These are phyloP conservation scores for Xestia ashworthii DNA, from an alignment of 2,888 invertebrate species.

Conservation along the genomic window DNA sequence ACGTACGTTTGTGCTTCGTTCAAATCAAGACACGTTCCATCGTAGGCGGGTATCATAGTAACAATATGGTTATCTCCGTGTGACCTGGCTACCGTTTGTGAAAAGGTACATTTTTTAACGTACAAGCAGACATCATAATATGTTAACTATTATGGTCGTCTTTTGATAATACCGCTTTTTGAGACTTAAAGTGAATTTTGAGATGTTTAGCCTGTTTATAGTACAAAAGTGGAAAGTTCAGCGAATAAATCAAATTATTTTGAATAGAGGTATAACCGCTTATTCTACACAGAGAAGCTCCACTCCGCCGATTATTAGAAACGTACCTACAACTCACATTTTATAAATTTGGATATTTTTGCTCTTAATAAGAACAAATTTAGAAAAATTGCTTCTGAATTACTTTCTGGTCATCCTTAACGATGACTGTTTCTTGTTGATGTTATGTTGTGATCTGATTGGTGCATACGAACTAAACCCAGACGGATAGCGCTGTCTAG, in stretches of 20 bases:
- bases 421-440: too few species aligned
- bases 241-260: not conserved
- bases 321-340: too few species aligned
- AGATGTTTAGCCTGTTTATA: not conserved
- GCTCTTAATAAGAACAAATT: too few species aligned
- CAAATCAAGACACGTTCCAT: constrained; percentile 26
- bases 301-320: too few species aligned
- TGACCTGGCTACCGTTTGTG: constrained; percentile 38
- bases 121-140: constrained; percentile 9
- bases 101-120: constrained; percentile 33
- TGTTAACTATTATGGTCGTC: not conserved
- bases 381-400: too few species aligned
- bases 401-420: too few species aligned
- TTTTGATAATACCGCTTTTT: constrained; percentile 37
- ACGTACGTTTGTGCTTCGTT: not conserved
- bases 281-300: too few species aligned
- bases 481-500: too few species aligned
- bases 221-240: not conserved
- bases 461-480: too few species aligned
- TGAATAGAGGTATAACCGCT: too few species aligned
- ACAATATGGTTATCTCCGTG: constrained; percentile 34
- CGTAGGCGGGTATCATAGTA: constrained; percentile 28
- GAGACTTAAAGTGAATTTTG: constrained; percentile 18
- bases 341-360: too few species aligned
- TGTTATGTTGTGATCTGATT: too few species aligned